Evolutionary conservation across 2,113 vertebrate species (phyloP).

Genomic region (Misgurnus mizolepis): DNA sequence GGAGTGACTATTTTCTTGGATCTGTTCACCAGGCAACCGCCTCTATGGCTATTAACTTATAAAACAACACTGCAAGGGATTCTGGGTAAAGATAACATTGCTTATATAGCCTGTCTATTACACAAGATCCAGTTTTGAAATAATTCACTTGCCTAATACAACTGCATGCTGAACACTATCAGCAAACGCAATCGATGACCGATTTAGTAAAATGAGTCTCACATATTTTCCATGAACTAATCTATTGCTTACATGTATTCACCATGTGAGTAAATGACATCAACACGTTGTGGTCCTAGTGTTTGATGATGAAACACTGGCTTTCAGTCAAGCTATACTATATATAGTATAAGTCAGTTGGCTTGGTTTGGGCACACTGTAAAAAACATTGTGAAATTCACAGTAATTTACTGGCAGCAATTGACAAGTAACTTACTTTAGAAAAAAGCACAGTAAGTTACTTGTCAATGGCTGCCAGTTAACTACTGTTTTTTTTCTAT

Average conservation of each 20-base stretch:
- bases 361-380: neutral
- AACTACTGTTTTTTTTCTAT: too few species aligned
- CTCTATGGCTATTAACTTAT: slow-evolving; percentile 44
- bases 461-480: too few species aligned
- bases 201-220: slow-evolving; percentile 3
- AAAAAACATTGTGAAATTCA: too few species aligned
- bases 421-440: too few species aligned
- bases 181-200: neutral
- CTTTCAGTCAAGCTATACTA: neutral
- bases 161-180: neutral
- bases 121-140: slow-evolving; percentile 32
- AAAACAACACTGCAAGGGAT: slow-evolving; percentile 46
- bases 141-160: neutral
- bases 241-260: neutral
- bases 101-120: slow-evolving; percentile 5
- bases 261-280: neutral
- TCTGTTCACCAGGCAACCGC: slow-evolving; percentile 48
- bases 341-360: neutral
- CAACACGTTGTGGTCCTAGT: neutral
- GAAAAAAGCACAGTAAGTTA: too few species aligned
- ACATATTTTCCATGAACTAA: slow-evolving; percentile 27
- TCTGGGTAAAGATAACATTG: slow-evolving; percentile 47
- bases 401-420: too few species aligned
- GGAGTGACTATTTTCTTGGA: slow-evolving; percentile 41
- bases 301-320: slow-evolving; percentile 12